A percentile compares a stretch with the other conserved stretches of the same genome.
Evolutionary conservation across 2,888 invertebrate species (phyloP).

Genomic region (Beris morrisii): DNA sequence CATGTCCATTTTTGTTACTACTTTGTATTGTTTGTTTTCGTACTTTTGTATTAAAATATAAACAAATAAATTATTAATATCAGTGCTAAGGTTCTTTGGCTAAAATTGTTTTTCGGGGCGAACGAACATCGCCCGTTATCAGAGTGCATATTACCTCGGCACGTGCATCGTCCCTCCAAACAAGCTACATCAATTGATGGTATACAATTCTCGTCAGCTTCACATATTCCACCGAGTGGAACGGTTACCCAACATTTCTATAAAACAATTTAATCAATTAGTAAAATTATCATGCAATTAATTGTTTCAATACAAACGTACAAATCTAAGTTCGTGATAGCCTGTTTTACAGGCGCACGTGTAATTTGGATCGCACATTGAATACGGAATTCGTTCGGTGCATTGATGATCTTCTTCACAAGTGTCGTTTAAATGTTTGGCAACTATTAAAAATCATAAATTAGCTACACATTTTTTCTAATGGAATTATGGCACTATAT

Average conservation of each 20-base stretch:
- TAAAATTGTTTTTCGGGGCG: slow-evolving; percentile 34
- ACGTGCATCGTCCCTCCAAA: slow-evolving; percentile 38
- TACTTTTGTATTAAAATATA: slow-evolving; percentile 24
- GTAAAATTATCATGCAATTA: neutral
- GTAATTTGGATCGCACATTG: slow-evolving; percentile 38
- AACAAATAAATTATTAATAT: slow-evolving; percentile 38
- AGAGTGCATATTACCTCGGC: slow-evolving; percentile 35
- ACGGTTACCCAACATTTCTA: slow-evolving; percentile 43
- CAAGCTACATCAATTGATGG: slow-evolving; percentile 36
- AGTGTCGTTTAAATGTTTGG: slow-evolving; percentile 35
- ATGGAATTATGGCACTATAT: slow-evolving; percentile 31
- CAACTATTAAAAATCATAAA: slow-evolving; percentile 29
- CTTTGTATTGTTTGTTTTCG: slow-evolving; percentile 15
- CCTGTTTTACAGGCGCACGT: slow-evolving; percentile 39
- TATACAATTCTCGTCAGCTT: slow-evolving; percentile 42
- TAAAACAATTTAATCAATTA: slow-evolving; percentile 24
- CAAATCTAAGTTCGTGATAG: slow-evolving; percentile 40
- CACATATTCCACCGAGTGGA: slow-evolving; percentile 40
- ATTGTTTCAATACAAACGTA: slow-evolving; percentile 28
- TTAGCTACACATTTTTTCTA: neutral
- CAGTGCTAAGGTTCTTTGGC: slow-evolving; percentile 40
- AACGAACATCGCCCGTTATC: slow-evolving; percentile 36
- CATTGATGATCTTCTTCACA: slow-evolving; percentile 42
- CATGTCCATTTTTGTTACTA: slow-evolving; percentile 22
- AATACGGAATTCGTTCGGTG: slow-evolving; percentile 35